A percentile compares a stretch with the other conserved stretches of the same genome.
Conservation (phyloP, 2,888 invertebrate genomes). For the Brachylomia viminalis region DNA sequence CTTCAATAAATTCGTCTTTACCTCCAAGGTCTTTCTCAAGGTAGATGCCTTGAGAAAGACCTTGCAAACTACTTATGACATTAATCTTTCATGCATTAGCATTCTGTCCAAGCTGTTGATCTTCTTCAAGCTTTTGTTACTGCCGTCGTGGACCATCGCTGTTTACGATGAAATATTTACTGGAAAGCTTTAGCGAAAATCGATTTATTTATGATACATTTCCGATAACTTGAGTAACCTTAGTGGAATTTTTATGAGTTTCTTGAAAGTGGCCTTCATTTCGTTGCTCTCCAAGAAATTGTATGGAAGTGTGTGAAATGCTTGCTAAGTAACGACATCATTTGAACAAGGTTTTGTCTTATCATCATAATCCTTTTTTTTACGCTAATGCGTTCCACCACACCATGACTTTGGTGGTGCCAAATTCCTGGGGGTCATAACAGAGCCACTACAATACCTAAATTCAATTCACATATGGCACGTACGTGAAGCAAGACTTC, state of each 20-base stretch:
- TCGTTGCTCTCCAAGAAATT: not conserved
- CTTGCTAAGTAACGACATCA: not conserved
- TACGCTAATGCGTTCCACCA: no score
- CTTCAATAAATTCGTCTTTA: not conserved
- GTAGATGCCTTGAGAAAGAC: no score
- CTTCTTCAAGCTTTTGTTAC: conserved; percentile 29
- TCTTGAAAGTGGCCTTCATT: not conserved
- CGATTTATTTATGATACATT: not conserved
- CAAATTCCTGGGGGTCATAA: not conserved
- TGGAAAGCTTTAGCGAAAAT: conserved; percentile 4
- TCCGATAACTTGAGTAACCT: not conserved
- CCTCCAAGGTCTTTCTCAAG: not conserved
- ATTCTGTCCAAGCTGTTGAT: conserved; percentile 21
- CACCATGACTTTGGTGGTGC: no score
- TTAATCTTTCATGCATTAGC: conserved; percentile 8
- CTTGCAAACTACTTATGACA: conserved; percentile 7
- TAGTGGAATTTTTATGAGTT: not conserved
- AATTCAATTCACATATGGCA: not conserved
- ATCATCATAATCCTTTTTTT: not conserved
- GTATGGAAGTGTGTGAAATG: not conserved
- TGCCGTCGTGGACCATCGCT: conserved; percentile 42
- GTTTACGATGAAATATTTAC: conserved; percentile 23
- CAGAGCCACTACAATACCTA: not conserved
- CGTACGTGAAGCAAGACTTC: not conserved
- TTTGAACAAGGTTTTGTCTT: not conserved